Base-by-base conservation (phyloP, 2,888 invertebrate genomes). In the Cyclophora punctaria region DNA sequence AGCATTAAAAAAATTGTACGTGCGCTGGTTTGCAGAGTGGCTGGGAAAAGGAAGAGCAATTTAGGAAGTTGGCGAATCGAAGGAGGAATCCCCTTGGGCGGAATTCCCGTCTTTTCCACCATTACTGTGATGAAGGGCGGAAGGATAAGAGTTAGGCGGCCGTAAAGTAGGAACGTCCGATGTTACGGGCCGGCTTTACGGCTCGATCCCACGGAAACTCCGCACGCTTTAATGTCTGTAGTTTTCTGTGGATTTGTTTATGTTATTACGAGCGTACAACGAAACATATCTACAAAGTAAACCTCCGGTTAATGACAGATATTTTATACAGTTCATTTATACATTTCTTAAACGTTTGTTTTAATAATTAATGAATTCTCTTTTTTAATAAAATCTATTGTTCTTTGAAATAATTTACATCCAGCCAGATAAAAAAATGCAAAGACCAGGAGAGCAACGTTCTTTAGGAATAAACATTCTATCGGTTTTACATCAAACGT, bases 101-200 rank as follows among this genome's bases (percentile, higher is more conserved):
- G 46, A 44, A 44, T 44, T 34, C 44, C 44, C 49, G 4, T 37
- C 51, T 47, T 20, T 20, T 20, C 20, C 41, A 37, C 48, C 49
- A 53, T 53, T 53, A 51, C 50, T 35, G 48, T 47, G 51, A 50
- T 48, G 50, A 45, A 49, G 53, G 53, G 53, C 51, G 50, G 47
- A 43, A 41, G 46, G 41, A 5, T 44, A 44, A 44, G 42, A 48
- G 46, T 48, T 42, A 51, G 47, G 45, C 50, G 50, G 50, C 47
- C 50, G 44, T 53, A 51, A 53, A 53, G 34, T 44, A 34, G 44
- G 34, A 44, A 44, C 34, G 44, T 44, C 44, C 44, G 44, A 34
- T 34, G 44, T 20, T 33, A 5, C 44, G 43, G 46, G 46, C 46
- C 35, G 42, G 7, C 43, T 42, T 43, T 40, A 50, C 7, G 3